Percentiles rank a stretch among this genome's conserved stretches.
Conservation (phyloP, 2,888 invertebrate species). For the Ectemnius lituratus region DNA sequence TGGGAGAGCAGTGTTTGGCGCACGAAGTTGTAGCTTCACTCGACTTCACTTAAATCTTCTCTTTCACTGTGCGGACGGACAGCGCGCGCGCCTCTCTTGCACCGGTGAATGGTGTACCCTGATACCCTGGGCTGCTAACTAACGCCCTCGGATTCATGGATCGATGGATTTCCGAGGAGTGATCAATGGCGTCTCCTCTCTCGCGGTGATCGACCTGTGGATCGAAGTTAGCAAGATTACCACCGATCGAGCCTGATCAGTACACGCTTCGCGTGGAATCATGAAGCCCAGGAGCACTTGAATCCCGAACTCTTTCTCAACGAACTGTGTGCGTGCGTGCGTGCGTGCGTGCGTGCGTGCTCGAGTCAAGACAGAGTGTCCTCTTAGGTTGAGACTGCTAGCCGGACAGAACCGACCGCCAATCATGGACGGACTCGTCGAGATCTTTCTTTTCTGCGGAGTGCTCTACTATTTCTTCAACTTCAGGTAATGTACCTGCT, state of each 20-base stretch:
- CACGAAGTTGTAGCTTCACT: no score
- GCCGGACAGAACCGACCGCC: conserved; percentile 8
- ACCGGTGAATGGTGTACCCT: not conserved
- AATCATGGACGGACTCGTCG: conserved; percentile 81
- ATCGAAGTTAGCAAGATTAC: conserved; percentile 27
- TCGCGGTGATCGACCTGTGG: conserved; percentile 14
- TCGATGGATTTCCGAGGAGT: conserved; percentile 40
- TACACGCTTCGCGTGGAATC: conserved; percentile 27
- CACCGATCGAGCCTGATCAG: conserved; percentile 10
- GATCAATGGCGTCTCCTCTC: conserved; percentile 12
- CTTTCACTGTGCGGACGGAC: no score
- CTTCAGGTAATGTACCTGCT: conserved; percentile 78
- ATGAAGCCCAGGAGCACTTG: conserved; percentile 32
- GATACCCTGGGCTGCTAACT: not conserved
- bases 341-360: no score
- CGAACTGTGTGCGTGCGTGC: conserved; percentile 1
- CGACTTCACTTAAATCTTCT: no score
- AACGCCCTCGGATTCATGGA: conserved; percentile 6
- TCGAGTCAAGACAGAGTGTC: conserved; percentile 5
- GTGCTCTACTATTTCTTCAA: conserved; percentile 83
- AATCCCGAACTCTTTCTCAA: conserved; percentile 17
- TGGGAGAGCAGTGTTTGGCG: not conserved
- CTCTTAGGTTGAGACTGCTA: not conserved
- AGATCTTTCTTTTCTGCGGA: conserved; percentile 82
- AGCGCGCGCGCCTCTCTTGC: no score